Percentiles rank a stretch among this genome's conserved stretches.
Evolutionary conservation across 1,140 invertebrate species (phyloP).

Genomic region (Lasioglossum albipes): DNA sequence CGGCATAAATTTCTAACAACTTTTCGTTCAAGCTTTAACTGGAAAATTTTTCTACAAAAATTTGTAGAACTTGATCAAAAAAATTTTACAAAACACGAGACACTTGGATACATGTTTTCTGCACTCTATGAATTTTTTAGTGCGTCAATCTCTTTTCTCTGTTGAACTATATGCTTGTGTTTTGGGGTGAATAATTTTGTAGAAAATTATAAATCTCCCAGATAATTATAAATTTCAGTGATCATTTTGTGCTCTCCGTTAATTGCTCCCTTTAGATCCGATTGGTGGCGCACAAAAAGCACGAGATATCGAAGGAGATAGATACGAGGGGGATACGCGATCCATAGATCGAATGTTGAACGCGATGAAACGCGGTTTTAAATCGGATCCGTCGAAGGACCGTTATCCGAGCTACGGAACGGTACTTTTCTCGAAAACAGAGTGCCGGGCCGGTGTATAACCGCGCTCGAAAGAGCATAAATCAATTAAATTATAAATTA

Average conservation of each 20-base stretch:
- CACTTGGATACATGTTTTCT: too few species aligned
- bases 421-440: constrained; percentile 67
- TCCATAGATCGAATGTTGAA: constrained; percentile 10
- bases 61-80: too few species aligned
- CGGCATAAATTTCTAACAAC: too few species aligned
- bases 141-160: too few species aligned
- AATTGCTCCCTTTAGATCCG: neutral
- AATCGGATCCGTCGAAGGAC: constrained; percentile 39
- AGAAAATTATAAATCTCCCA: too few species aligned
- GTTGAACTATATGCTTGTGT: too few species aligned
- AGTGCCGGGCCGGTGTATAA: constrained; percentile 33
- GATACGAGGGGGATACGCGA: neutral
- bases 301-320: neutral
- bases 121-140: too few species aligned
- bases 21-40: too few species aligned
- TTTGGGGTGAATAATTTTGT: too few species aligned
- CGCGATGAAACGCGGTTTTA: constrained; percentile 13
- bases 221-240: too few species aligned
- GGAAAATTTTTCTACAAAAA: too few species aligned
- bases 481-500: constrained; percentile 80
- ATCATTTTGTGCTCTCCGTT: neutral
- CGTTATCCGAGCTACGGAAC: constrained; percentile 67
- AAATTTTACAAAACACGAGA: too few species aligned
- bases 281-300: neutral
- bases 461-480: constrained; percentile 56